Evolutionary conservation across 2,888 invertebrate genomes (phyloP), one percentile per base, ranked within the genome.

Genomic region (Uropetala carovei): DNA sequence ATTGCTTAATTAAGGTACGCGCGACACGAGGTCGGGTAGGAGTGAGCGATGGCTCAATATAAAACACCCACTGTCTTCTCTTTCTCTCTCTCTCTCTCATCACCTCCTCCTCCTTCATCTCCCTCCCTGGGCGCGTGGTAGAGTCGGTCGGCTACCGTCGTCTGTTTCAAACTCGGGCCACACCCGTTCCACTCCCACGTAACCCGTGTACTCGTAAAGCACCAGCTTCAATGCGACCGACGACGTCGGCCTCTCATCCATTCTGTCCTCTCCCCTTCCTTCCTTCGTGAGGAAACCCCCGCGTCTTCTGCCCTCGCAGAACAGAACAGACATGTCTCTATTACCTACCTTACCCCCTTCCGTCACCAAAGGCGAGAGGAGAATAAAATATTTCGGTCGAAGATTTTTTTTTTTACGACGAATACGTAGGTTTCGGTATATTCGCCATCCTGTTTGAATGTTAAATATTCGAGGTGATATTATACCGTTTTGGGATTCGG

Each of bases 31-130:
- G n/a, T 22, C n/a, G 22, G 68, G 75, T 27, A 75, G 75, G 75
- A 75, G 75, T 75, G 75, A 75, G 75, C 27, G 22, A 68, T 68
- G 68, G 75, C 75, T 75, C 75, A 75, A 75, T 75, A 75, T 75
- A 75, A 75, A 75, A 75, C 75, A 75, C 75, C 75, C 22, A 75
- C 75, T 75, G 75, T 75, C 75, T 27, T 22, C 18, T 75, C 22
- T 2, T 27, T 13, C 27, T 43, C 43, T 43, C 43, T 22, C 18
- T 75, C 22, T 2, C 75, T 13, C 27, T 43, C 43, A n/a, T n/a
- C n/a, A n/a, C 5, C 43, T 43, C 43, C 43, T 43, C 43, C 43
- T 43, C 43, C 43, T 43, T 3, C 5, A 5, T 5, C 5, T 43
- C 43, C 43, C 43, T 43, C 43, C 43, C 43, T 43, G 43, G 43